Percentiles rank a stretch among this genome's conserved stretches.
These are phyloP conservation scores for Sphecodes monilicornis DNA, from an alignment of 2,888 invertebrate genomes.

Conservation along the genomic window DNA sequence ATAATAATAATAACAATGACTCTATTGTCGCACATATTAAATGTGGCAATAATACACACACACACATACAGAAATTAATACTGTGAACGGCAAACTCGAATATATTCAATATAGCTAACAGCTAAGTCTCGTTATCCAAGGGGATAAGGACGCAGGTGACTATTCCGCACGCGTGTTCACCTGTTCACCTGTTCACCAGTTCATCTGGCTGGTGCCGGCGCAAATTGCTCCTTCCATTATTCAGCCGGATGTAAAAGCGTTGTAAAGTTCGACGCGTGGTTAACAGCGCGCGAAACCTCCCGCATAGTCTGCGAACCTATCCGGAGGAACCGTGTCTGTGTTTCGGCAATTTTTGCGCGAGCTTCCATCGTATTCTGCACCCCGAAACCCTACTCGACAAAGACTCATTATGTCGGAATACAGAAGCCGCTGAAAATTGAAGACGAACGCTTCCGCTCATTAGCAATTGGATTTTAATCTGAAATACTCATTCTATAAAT, in stretches of 20 bases:
- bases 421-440: not conserved
- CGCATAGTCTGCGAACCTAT: not conserved
- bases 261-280: conserved; percentile 64
- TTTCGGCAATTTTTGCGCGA: conserved; percentile 18
- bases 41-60: not conserved
- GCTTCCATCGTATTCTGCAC: not conserved
- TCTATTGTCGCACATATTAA: not conserved
- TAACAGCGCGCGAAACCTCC: conserved; percentile 29
- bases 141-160: conserved; percentile 21
- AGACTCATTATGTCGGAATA: not conserved
- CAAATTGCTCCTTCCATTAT: conserved; percentile 68
- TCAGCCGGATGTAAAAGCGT: conserved; percentile 65
- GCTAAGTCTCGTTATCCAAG: not conserved
- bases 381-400: not conserved
- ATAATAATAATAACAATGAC: not conserved
- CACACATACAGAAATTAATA: not conserved
- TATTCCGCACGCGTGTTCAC: conserved; percentile 28
- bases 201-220: conserved; percentile 22
- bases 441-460: not conserved
- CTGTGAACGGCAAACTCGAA: not conserved
- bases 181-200: conserved; percentile 16
- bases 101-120: not conserved
- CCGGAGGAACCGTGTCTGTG: not conserved
- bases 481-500: not conserved
- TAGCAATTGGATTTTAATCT: not conserved